Percentiles rank a stretch among this genome's conserved stretches.
phyloP scores from a whole-genome alignment of 2,113 vertebrate genomes.

The Ginglymostoma cirratum region DNA sequence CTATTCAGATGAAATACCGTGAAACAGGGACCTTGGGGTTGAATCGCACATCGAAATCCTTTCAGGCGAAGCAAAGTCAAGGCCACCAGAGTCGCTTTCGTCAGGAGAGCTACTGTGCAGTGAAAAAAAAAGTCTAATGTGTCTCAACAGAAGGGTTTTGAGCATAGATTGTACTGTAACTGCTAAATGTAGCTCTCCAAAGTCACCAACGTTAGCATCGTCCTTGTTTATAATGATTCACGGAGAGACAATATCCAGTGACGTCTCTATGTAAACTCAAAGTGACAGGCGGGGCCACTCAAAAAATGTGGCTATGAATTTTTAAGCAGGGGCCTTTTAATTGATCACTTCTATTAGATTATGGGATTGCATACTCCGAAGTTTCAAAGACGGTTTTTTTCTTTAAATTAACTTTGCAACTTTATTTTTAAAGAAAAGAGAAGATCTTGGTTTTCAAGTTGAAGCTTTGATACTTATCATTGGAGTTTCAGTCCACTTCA shows the following conservation, averaged over 20 bases:
- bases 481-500: background rate
- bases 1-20: slow-evolving; percentile 72
- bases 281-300: background rate
- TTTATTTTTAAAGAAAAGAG: no score
- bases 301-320: slow-evolving; percentile 10
- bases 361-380: background rate
- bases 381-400: background rate
- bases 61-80: slow-evolving; percentile 66
- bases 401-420: no score
- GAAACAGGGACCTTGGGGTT: slow-evolving; percentile 65
- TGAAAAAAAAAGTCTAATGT: background rate
- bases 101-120: slow-evolving; percentile 41
- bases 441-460: no score
- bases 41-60: slow-evolving; percentile 81
- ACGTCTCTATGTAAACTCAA: background rate
- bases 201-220: background rate
- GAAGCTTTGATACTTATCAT: no score
- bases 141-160: slow-evolving; percentile 29
- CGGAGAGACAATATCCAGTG: background rate
- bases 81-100: slow-evolving; percentile 82
- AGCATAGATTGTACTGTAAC: background rate
- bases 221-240: background rate
- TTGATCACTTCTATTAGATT: background rate
- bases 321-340: background rate
- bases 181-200: slow-evolving; percentile 22